Conservation (phyloP, 1,140 invertebrate species). For the Heliconius hewitsoni region DNA sequence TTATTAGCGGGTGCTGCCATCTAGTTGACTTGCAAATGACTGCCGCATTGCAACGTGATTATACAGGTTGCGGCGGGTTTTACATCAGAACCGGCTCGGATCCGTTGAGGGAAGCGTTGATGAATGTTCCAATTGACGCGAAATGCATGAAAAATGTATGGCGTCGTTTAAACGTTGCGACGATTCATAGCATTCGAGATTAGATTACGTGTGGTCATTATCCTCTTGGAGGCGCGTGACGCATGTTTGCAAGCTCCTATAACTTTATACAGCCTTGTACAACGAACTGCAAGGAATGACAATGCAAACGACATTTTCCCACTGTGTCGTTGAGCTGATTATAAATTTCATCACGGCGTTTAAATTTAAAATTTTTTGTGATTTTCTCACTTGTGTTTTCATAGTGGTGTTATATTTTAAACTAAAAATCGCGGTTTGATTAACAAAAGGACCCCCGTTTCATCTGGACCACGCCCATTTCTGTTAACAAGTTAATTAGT, state of each 20-base stretch:
- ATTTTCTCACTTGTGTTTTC: neutral
- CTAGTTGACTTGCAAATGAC: constrained; percentile 38
- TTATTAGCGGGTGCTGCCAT: constrained; percentile 48
- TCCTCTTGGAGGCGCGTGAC: constrained; percentile 45
- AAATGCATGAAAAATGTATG: constrained; percentile 12
- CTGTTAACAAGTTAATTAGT: neutral
- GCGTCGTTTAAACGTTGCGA: constrained; percentile 2
- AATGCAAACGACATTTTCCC: constrained; percentile 13
- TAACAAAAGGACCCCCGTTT: neutral
- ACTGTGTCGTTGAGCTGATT: constrained; percentile 13
- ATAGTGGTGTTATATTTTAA: neutral
- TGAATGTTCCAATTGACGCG: constrained; percentile 1
- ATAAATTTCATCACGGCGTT: neutral
- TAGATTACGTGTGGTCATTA: constrained; percentile 71
- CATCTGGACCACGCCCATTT: neutral
- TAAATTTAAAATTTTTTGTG: neutral
- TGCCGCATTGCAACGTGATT: constrained; percentile 25
- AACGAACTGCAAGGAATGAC: constrained; percentile 23
- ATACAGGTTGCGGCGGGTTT: constrained; percentile 18
- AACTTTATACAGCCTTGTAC: constrained; percentile 25
- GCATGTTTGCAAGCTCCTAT: constrained; percentile 35
- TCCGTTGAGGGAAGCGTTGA: neutral
- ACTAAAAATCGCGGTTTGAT: neutral
- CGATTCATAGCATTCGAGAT: constrained; percentile 46
- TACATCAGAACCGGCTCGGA: neutral